A percentile compares a stretch with the other conserved stretches of the same genome.
These are phyloP conservation scores for Pandion haliaetus DNA, from an alignment of 2,113 vertebrate genomes.

Conservation along the genomic window DNA sequence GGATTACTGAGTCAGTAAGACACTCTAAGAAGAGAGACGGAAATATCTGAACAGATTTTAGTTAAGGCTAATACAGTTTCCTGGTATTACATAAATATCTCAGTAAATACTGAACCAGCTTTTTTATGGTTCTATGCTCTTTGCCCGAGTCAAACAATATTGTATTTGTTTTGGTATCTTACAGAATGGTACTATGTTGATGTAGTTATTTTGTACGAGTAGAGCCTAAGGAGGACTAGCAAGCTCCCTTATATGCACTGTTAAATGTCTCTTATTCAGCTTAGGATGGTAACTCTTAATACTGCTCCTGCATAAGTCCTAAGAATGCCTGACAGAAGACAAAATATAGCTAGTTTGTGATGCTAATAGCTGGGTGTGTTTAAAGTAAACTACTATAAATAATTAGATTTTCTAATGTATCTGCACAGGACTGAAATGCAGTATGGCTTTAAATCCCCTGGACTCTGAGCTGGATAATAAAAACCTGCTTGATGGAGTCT, in stretches of 20 bases:
- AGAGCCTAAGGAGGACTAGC: not conserved
- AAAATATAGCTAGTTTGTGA: not conserved
- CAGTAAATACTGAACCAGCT: not conserved
- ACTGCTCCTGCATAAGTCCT: not conserved
- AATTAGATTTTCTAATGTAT: slow-evolving; percentile 14
- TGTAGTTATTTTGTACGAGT: not conserved
- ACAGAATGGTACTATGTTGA: not conserved
- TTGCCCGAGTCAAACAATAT: not conserved
- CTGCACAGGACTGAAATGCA: not conserved
- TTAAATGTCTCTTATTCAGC: not conserved
- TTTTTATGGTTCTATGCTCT: not conserved
- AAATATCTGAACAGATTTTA: not conserved
- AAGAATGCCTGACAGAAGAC: not conserved
- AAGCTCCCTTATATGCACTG: not conserved
- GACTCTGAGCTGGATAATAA: slow-evolving; percentile 44
- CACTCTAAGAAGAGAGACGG: not conserved
- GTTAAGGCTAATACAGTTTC: not conserved
- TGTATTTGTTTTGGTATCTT: not conserved
- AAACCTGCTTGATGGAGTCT: slow-evolving; percentile 8
- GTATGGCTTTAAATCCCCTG: not conserved
- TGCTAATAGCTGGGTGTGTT: not conserved
- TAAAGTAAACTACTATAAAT: not conserved
- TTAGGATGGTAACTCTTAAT: not conserved
- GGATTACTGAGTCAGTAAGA: not conserved
- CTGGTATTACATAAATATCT: not conserved